Conservation (phyloP, 2,113 vertebrate species). For the Anthoscopus minutus region DNA sequence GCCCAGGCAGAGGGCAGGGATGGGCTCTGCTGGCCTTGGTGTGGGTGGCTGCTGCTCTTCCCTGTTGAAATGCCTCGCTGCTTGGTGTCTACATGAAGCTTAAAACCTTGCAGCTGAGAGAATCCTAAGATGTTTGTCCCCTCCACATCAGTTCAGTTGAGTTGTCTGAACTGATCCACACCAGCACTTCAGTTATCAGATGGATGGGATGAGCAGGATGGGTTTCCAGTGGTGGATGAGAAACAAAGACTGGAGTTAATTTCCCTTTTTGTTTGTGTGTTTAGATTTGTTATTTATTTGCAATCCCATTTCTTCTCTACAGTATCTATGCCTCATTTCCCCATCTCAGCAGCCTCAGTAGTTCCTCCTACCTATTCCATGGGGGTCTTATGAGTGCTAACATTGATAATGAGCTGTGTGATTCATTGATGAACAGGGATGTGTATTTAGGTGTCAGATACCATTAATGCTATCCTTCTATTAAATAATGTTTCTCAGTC, state of each 20-base stretch:
- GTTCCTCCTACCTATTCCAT: background rate
- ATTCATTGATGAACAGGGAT: background rate
- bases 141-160: background rate
- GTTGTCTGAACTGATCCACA: no score
- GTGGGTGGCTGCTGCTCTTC: background rate
- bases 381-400: background rate
- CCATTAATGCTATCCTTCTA: background rate
- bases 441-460: background rate
- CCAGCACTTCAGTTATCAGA: background rate
- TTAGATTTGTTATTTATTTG: background rate
- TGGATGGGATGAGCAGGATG: background rate
- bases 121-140: background rate
- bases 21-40: background rate
- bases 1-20: no score
- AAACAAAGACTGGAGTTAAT: background rate
- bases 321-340: background rate
- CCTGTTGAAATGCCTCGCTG: background rate
- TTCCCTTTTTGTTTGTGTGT: background rate
- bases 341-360: background rate
- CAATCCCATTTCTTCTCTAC: background rate
- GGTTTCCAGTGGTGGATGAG: background rate
- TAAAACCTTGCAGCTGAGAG: background rate
- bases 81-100: background rate
- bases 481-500: constrained; percentile 2
- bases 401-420: background rate